These are phyloP conservation scores for Malurus melanocephalus DNA, from an alignment of 2,113 vertebrate species.

Conservation along the genomic window DNA sequence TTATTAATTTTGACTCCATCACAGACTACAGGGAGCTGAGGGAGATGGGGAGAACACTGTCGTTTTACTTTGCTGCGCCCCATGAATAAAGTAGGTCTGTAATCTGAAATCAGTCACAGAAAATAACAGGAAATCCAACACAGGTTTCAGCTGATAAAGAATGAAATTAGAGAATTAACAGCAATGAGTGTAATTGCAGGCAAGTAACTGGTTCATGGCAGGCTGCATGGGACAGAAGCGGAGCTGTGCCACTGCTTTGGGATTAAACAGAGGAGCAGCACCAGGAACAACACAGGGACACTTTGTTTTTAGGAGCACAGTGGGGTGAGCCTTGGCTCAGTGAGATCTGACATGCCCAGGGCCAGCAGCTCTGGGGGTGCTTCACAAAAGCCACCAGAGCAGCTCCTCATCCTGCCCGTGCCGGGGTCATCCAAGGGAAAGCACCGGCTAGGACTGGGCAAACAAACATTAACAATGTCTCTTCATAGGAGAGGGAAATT, in stretches of 20 bases:
- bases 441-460: not conserved
- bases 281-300: not conserved
- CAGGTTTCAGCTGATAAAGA: not conserved
- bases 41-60: not conserved
- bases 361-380: not conserved
- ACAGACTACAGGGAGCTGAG: not conserved
- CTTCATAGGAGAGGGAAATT: not conserved
- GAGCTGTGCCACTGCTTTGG: not conserved
- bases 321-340: rapidly evolving
- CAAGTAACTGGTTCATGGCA: rapidly evolving
- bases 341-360: rapidly evolving
- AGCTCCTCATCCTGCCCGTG: rapidly evolving
- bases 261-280: not conserved
- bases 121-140: not conserved
- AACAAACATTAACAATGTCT: not conserved
- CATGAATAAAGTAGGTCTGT: not conserved
- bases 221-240: rapidly evolving
- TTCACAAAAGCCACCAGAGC: rapidly evolving
- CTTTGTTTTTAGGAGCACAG: not conserved
- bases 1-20: constrained; percentile 6
- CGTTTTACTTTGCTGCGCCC: not conserved
- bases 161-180: not conserved
- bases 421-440: rapidly evolving
- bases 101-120: not conserved
- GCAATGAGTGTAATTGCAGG: not conserved